Percentiles rank a stretch among this genome's conserved stretches.
phyloP scores from a whole-genome alignment of 2,888 invertebrate species.

The Daptonema setosum region DNA sequence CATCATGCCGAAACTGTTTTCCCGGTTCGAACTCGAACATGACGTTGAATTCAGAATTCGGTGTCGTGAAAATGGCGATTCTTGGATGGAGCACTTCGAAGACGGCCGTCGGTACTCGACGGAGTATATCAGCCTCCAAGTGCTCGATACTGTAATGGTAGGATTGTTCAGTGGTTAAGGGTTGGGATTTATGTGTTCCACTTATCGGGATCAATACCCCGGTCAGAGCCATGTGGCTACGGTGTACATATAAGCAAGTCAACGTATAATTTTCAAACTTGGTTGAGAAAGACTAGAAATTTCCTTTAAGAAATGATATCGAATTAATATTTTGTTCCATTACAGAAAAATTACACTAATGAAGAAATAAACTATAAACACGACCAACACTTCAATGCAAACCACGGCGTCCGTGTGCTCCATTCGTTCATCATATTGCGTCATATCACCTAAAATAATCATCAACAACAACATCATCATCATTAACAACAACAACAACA shows the following conservation, averaged over 20 bases:
- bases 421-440: constrained; percentile 10
- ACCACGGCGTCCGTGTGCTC: constrained; percentile 11
- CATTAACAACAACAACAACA: background rate
- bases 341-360: no score
- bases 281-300: no score
- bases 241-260: no score
- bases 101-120: constrained; percentile 19
- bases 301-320: no score
- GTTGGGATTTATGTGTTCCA: no score
- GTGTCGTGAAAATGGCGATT: constrained; percentile 30
- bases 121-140: constrained; percentile 21
- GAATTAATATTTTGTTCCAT: no score
- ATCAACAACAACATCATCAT: no score
- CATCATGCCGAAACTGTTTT: constrained; percentile 24
- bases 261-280: no score
- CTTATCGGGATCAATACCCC: no score
- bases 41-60: constrained; percentile 30
- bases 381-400: constrained; percentile 13
- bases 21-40: constrained; percentile 19
- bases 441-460: constrained; percentile 9
- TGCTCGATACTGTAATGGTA: constrained; percentile 28
- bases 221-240: no score
- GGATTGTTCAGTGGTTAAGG: background rate
- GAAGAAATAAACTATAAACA: no score
- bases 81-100: constrained; percentile 26